Base-by-base conservation (phyloP, 2,888 invertebrate species). In the Caenorhabditis sp. region DNA sequence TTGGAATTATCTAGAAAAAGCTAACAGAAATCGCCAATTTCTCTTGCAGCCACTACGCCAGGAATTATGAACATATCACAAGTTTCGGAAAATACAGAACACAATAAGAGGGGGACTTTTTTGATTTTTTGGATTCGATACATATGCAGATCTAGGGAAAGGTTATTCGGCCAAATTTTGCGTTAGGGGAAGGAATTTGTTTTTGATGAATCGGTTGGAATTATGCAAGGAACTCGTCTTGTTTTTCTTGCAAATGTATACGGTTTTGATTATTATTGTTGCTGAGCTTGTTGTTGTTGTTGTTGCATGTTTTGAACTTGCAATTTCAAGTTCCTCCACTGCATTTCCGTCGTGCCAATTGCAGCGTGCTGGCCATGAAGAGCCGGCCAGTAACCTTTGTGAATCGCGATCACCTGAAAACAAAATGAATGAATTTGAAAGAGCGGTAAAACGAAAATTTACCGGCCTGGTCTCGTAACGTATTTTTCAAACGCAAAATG, bases 311-410 rank as follows among this genome's bases (percentile, higher is more conserved):
- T n/a, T 58, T 78, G 78, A 35, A 79, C 68, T 50, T 78, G 74
- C 39, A 65, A 24, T 46, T 66, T 66, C 3, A 80, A 20, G n/a
- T 63, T 52, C 37, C 83, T 79, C 85, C 85, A 86, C 39, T 83
- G 81, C 75, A 85, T 74, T 63, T 88, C 87, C 41, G 79, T 81
- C 15, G 84, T 84, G 58, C 78, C 81, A 35, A 85, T 82, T 15
- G 78, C 61, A 13, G 86, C 85, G 50, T 87, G 82, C 17, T 81
- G 79, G 7, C 81, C 84, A 7, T 83, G 83, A 20, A 88, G 75
- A 2, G 82, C 78, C n/a, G 88, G 86, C 88, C 88, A 88, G 53
- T 81, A 81, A 46, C 82, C 79, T 75, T 88, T 88, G 65, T 88
- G 88, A 52, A 86, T 83, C n/a, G 88, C 87, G 37, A 88, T 86